Percentiles rank a stretch among this genome's conserved stretches.
These are phyloP conservation scores for Tyto alba DNA, from an alignment of 2,113 vertebrate genomes.

Conservation along the genomic window DNA sequence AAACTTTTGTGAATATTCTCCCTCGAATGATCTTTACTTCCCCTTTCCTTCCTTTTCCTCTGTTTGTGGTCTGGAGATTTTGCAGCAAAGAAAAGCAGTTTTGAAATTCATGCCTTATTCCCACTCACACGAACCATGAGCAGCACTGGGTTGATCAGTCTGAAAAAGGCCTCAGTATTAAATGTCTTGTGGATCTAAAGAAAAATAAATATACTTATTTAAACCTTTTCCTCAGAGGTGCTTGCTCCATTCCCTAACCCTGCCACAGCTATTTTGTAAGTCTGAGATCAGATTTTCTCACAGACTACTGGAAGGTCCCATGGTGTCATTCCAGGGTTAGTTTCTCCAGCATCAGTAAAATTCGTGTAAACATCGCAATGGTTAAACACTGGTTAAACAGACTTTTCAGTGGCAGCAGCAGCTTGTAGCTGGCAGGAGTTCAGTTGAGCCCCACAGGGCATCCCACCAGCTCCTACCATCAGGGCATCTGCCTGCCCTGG, in stretches of 20 bases:
- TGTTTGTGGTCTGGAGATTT: background rate
- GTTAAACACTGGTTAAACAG: background rate
- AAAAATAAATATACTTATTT: background rate
- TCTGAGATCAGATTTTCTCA: background rate
- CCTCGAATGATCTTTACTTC: background rate
- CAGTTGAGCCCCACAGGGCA: background rate
- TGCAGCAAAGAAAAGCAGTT: background rate
- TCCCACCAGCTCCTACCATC: background rate
- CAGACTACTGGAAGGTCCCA: background rate
- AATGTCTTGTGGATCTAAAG: background rate
- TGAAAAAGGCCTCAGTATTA: background rate
- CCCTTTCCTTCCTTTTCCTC: background rate
- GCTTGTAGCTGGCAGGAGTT: background rate
- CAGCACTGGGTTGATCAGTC: background rate
- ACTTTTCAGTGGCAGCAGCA: background rate
- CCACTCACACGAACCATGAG: background rate
- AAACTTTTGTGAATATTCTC: background rate
- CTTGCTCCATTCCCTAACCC: background rate
- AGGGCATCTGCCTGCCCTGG: rapidly evolving
- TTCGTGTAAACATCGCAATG: background rate
- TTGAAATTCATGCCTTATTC: background rate
- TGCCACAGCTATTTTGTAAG: background rate
- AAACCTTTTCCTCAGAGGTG: background rate
- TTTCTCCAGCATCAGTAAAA: background rate
- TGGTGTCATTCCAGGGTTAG: background rate